Evolutionary conservation across 2,113 vertebrate genomes (phyloP), one percentile per base, ranked within the genome.

Genomic region (Synchiropus splendidus): DNA sequence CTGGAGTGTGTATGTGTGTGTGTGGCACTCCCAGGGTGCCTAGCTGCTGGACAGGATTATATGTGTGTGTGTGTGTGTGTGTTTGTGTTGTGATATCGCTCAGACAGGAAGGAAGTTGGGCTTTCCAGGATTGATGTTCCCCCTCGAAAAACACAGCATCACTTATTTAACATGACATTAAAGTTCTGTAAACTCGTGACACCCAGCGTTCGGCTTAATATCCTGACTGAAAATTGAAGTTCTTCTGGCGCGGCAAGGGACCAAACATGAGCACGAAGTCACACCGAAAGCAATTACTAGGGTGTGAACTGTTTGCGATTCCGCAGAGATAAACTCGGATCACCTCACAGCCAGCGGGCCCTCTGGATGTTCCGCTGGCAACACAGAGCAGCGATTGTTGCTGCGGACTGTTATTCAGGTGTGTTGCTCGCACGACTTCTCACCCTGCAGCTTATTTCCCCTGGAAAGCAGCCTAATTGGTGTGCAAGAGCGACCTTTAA

Each of bases 21-120:
- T 72, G 55, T 70, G n/a, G n/a, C n/a, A n/a, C n/a, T n/a, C n/a
- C n/a, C n/a, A n/a, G n/a, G n/a, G n/a, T n/a, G n/a, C n/a, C n/a
- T n/a, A n/a, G n/a, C n/a, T n/a, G n/a, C n/a, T n/a, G n/a, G n/a
- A n/a, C n/a, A n/a, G n/a, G n/a, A n/a, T n/a, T n/a, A n/a, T n/a
- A n/a, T n/a, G n/a, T n/a, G n/a, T n/a, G n/a, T n/a, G n/a, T n/a
- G n/a, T n/a, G n/a, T n/a, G n/a, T n/a, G n/a, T n/a, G n/a, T 74
- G 13, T 67, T 56, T 30, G 72, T 77, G 73, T 68, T 50, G 34
- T 51, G 46, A 51, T 66, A 51, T 60, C 42, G 8, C 41, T 64
- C 61, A 74, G 63, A 66, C 73, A 73, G 68, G 71, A 74, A 77
- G 73, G 70, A 78, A 67, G 64, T 69, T 58, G 39, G 64, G 52